These are phyloP conservation scores for Campoletis raptor DNA, from an alignment of 2,888 invertebrate genomes.

Conservation along the genomic window DNA sequence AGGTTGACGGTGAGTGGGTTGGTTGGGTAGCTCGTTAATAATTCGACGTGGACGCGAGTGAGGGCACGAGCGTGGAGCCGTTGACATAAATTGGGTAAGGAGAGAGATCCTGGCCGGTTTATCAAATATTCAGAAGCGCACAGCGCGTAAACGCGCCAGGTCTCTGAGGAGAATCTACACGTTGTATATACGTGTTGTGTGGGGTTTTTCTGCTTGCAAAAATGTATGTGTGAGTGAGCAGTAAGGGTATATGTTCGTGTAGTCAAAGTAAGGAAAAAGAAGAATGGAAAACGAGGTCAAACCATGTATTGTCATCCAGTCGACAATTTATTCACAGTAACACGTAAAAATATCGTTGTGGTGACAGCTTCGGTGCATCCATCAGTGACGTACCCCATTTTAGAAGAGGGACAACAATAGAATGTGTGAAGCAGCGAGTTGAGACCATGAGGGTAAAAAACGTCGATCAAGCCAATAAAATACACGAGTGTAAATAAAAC, in stretches of 20 bases:
- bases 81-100: slow-evolving; percentile 68
- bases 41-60: slow-evolving; percentile 50
- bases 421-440: neutral
- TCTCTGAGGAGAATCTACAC: slow-evolving; percentile 17
- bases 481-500: neutral
- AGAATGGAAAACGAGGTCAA: slow-evolving; percentile 38
- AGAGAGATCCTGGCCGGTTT: slow-evolving; percentile 55
- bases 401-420: neutral
- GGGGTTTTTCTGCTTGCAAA: neutral
- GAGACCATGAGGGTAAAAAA: neutral
- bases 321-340: slow-evolving; percentile 32
- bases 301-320: slow-evolving; percentile 27
- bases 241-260: slow-evolving; percentile 5
- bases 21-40: slow-evolving; percentile 61
- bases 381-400: neutral
- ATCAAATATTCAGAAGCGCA: slow-evolving; percentile 63
- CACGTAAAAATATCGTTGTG: neutral
- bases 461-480: neutral
- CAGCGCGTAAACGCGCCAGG: slow-evolving; percentile 59
- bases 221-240: neutral
- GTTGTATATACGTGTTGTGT: neutral
- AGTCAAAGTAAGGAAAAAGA: slow-evolving; percentile 13
- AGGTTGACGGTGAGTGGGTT: slow-evolving; percentile 33
- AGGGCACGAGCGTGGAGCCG: slow-evolving; percentile 46
- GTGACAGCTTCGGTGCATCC: neutral